A percentile compares a stretch with the other conserved stretches of the same genome.
These are phyloP conservation scores for Otocyon megalotis DNA, from an alignment of 2,113 vertebrate genomes.

Conservation along the genomic window DNA sequence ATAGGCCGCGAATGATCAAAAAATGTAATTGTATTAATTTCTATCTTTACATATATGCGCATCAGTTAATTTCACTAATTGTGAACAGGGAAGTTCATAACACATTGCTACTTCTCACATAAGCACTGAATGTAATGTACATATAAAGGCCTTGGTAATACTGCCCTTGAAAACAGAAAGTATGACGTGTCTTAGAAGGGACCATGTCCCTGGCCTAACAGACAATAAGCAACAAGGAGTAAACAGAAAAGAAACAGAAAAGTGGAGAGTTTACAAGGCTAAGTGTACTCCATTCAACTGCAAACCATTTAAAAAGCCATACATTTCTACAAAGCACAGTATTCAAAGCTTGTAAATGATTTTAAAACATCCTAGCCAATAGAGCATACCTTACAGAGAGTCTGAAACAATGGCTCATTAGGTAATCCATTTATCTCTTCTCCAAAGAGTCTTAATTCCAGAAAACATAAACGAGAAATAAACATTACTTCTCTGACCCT, in stretches of 20 bases:
- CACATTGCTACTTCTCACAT: constrained; percentile 82
- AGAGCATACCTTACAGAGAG: constrained; percentile 68
- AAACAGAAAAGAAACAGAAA: constrained; percentile 73
- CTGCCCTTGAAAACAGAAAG: constrained; percentile 81
- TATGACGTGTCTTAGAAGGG: constrained; percentile 75
- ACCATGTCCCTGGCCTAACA: constrained; percentile 41
- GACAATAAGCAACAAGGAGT: constrained; percentile 74
- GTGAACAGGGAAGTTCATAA: constrained; percentile 53
- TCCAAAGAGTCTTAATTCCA: constrained; percentile 63
- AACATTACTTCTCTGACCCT: constrained; percentile 56
- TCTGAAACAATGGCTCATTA: constrained; percentile 70
- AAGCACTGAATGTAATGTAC: constrained; percentile 84
- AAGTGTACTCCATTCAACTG: constrained; percentile 82
- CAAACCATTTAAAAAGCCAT: constrained; percentile 75
- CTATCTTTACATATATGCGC: constrained; percentile 65
- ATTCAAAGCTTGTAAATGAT: constrained; percentile 77
- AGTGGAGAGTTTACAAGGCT: constrained; percentile 73
- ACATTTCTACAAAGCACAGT: constrained; percentile 72
- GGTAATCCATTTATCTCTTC: constrained; percentile 41
- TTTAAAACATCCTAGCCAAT: constrained; percentile 77
- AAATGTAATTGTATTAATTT: not conserved
- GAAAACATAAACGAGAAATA: constrained; percentile 66
- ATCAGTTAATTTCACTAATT: constrained; percentile 73
- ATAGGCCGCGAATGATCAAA: not conserved
- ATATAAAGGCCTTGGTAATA: constrained; percentile 85